A percentile compares a stretch with the other conserved stretches of the same genome.
phyloP scores from a whole-genome alignment of 2,888 invertebrate species.

The Agelastica alni region DNA sequence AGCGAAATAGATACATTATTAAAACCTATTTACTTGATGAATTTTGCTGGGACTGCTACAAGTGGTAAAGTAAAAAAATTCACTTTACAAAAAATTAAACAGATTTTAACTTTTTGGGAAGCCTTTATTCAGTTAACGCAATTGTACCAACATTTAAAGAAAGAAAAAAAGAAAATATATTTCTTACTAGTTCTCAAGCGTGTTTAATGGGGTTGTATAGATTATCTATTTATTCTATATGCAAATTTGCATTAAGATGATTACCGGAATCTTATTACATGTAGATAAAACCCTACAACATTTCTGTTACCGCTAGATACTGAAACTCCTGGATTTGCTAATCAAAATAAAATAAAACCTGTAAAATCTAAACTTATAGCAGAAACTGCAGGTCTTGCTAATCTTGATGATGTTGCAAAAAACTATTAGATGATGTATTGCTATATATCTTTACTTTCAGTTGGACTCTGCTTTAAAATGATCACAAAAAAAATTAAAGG shows the following conservation, averaged over 20 bases:
- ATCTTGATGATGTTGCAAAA: constrained; percentile 80
- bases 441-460: constrained; percentile 61
- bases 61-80: constrained; percentile 82
- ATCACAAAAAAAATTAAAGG: no score
- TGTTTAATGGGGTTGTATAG: constrained; percentile 89
- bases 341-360: constrained; percentile 86
- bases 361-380: constrained; percentile 86
- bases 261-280: constrained; percentile 91
- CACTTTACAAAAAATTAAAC: constrained; percentile 66
- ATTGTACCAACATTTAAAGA: constrained; percentile 82
- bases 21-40: constrained; percentile 88
- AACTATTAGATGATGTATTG: constrained; percentile 79
- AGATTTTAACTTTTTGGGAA: constrained; percentile 81
- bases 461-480: background rate
- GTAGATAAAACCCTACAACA: constrained; percentile 84
- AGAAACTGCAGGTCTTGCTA: constrained; percentile 74
- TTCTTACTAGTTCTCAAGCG: constrained; percentile 88
- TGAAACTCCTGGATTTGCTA: constrained; percentile 92
- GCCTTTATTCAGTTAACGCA: constrained; percentile 80
- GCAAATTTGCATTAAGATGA: constrained; percentile 94
- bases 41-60: constrained; percentile 89
- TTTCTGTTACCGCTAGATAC: constrained; percentile 93
- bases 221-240: constrained; percentile 86
- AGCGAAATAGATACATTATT: constrained; percentile 60
- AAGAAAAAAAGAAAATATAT: constrained; percentile 77